Evolutionary conservation across 2,113 vertebrate species (phyloP), one percentile per base, ranked within the genome.

Genomic region (Leptosomus discolor): DNA sequence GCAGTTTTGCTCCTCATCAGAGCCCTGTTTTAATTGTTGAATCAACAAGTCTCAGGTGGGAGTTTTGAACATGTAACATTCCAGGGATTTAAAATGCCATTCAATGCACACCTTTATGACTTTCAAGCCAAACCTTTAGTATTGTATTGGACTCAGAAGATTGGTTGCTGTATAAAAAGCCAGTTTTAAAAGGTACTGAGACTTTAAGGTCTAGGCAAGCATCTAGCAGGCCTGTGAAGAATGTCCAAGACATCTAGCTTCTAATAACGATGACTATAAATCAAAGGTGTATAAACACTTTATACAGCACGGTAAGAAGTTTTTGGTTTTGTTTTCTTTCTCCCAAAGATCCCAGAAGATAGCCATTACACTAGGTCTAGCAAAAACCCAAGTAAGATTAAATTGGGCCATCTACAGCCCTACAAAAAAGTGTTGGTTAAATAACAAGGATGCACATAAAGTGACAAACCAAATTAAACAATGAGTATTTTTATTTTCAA

Each of bases 341-440:
- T 45, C 34, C 29, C 21, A 46, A 83, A 58, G 16, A 51, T 22
- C 29, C 22, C 37, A 39, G 43, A 54, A 71, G 98, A 98, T 57
- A 98, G 97, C 97, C 97, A 98, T 97, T 98, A 98, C 96, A 98
- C 98, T 97, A 98, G 97, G 98, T 98, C 98, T 97, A 98, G 97
- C 96, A 98, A 98, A 98, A 98, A 95, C 98, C 98, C 90, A 22
- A n/a, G 21, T 11, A 29, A 53, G 41, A 30, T 54, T 46, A 41
- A 48, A 15, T 3, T 64, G 20, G 97, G 98, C 86, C 98, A 98
- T 12, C 97, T 97, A 4, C 75, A 99, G 83, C 39, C 65, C n/a
- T 57, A 58, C 37, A 32, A 70, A 93, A 90, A 80, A 73, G 26
- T 3, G 58, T 56, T 88, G 76, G 39, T 65, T n/a, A 37, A 57